These are phyloP conservation scores for Cremastinae sp. DNA, from an alignment of 2,888 invertebrate species.

Conservation along the genomic window DNA sequence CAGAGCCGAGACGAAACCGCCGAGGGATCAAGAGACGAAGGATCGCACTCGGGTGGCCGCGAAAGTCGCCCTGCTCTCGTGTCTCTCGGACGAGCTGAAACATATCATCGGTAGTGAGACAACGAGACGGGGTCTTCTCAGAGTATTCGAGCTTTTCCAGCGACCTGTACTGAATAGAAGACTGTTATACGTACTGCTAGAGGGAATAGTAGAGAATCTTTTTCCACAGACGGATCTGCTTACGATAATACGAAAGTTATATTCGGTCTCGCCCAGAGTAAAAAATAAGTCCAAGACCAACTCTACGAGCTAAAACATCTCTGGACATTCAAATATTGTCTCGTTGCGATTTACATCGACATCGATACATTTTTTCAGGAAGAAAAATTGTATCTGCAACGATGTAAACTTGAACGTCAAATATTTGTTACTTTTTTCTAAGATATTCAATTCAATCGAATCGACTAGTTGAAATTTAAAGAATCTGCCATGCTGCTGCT, in stretches of 20 bases:
- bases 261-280: conserved; percentile 84
- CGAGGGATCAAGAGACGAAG: conserved; percentile 83
- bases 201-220: conserved; percentile 89
- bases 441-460: conserved; percentile 41
- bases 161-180: conserved; percentile 91
- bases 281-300: conserved; percentile 70
- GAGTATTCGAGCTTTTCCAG: conserved; percentile 94
- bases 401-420: not conserved
- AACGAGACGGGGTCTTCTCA: conserved; percentile 89
- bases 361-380: no score
- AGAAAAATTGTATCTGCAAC: no score
- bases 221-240: conserved; percentile 90
- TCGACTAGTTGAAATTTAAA: conserved; percentile 16
- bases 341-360: no score
- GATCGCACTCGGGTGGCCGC: conserved; percentile 92
- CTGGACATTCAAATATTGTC: no score
- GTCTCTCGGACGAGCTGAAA: conserved; percentile 93
- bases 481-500: conserved; percentile 49
- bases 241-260: conserved; percentile 87
- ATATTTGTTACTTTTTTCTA: conserved; percentile 16
- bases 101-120: conserved; percentile 95
- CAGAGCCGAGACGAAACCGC: conserved; percentile 81
- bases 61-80: conserved; percentile 91
- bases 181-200: conserved; percentile 90
- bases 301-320: conserved; percentile 59